Percentiles rank a stretch among this genome's conserved stretches.
Evolutionary conservation across 2,113 vertebrate species (phyloP).

Genomic region (Alces alces): DNA sequence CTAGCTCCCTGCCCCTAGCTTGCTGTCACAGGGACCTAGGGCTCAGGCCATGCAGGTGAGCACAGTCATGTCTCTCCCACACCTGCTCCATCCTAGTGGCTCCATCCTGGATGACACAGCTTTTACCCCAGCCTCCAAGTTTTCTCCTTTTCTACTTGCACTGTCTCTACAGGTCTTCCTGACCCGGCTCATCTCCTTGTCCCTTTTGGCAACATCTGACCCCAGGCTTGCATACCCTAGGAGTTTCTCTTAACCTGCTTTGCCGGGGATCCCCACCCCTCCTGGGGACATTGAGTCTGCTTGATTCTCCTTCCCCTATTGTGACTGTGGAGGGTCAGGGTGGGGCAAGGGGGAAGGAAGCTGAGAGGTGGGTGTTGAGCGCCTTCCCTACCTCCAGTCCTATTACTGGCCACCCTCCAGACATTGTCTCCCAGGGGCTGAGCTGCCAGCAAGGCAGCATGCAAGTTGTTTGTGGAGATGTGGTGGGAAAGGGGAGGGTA

Average conservation of each 20-base stretch:
- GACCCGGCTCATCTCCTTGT: neutral
- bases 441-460: neutral
- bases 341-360: constrained; percentile 56
- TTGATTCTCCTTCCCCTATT: constrained; percentile 18
- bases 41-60: neutral
- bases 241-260: neutral
- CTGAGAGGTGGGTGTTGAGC: constrained; percentile 16
- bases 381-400: constrained; percentile 23
- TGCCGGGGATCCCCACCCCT: neutral
- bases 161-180: neutral
- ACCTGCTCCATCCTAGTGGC: neutral
- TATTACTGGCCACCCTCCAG: constrained; percentile 57
- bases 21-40: neutral
- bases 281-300: constrained; percentile 32
- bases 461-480: neutral
- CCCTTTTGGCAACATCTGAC: neutral
- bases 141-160: neutral
- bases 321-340: constrained; percentile 42
- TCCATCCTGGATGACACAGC: neutral
- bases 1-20: neutral
- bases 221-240: neutral
- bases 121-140: neutral
- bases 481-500: neutral
- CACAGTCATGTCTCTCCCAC: neutral
- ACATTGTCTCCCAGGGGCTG: constrained; percentile 51